Evolutionary conservation across 2,888 invertebrate genomes (phyloP).

Genomic region (Acrocera orbiculus): DNA sequence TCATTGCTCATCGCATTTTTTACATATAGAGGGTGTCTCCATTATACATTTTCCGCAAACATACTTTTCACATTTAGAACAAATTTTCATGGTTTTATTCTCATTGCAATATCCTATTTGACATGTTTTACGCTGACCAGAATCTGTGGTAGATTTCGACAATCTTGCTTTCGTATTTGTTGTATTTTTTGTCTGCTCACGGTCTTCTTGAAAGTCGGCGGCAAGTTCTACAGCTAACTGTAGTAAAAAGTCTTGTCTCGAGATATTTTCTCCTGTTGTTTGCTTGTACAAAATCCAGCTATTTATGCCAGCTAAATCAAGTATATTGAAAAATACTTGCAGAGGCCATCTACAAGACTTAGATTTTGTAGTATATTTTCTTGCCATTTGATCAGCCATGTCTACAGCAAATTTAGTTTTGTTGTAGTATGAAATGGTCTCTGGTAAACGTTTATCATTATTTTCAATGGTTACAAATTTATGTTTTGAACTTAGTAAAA

Average conservation of each 20-base stretch:
- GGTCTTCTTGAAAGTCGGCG: slow-evolving; percentile 5
- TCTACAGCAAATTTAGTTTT: slow-evolving; percentile 13
- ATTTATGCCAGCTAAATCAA: slow-evolving; percentile 16
- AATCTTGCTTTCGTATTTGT: slow-evolving; percentile 7
- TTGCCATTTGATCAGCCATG: slow-evolving; percentile 15
- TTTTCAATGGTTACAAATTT: slow-evolving; percentile 4
- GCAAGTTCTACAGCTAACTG: slow-evolving; percentile 10
- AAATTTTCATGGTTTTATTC: slow-evolving; percentile 9
- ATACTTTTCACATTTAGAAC: slow-evolving; percentile 9
- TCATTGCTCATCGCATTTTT: slow-evolving; percentile 10
- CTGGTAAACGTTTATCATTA: slow-evolving; percentile 11
- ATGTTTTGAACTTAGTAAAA: slow-evolving; percentile 4
- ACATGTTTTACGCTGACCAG: slow-evolving; percentile 8
- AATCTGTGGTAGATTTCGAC: slow-evolving; percentile 8
- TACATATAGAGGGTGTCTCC: slow-evolving; percentile 7
- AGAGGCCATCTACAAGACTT: slow-evolving; percentile 15
- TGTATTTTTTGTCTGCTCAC: slow-evolving; percentile 7
- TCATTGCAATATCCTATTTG: slow-evolving; percentile 9
- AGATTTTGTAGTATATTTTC: slow-evolving; percentile 17
- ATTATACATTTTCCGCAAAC: slow-evolving; percentile 11
- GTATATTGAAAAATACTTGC: slow-evolving; percentile 16
- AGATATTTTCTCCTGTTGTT: slow-evolving; percentile 10
- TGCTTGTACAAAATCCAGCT: slow-evolving; percentile 16
- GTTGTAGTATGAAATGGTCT: slow-evolving; percentile 13
- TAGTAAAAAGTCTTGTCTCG: slow-evolving; percentile 12